Percentiles rank a stretch among this genome's conserved stretches.
These are phyloP conservation scores for Empis livida DNA, from an alignment of 2,888 invertebrate species.

Conservation along the genomic window DNA sequence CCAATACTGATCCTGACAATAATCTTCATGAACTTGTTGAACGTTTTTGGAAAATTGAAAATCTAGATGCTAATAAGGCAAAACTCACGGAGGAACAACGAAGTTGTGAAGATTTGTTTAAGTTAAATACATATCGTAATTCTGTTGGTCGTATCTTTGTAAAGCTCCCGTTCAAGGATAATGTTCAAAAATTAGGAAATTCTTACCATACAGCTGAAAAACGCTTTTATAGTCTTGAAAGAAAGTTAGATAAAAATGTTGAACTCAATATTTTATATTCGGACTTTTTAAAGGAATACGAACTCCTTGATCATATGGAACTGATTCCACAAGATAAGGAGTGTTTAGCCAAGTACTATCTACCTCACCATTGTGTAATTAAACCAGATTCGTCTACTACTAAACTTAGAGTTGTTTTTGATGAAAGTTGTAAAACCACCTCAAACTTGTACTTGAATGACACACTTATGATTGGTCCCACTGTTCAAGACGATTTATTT, in stretches of 20 bases:
- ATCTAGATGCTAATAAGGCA: conserved; percentile 5
- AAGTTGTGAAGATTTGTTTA: conserved; percentile 8
- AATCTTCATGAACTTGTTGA: neutral
- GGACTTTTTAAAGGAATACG: conserved; percentile 13
- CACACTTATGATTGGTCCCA: conserved; percentile 5
- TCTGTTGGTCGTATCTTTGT: conserved; percentile 7
- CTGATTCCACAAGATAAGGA: neutral
- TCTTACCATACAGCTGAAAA: neutral
- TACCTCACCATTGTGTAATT: conserved; percentile 13
- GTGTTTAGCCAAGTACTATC: conserved; percentile 4
- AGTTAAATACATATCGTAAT: conserved; percentile 3
- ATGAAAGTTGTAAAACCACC: conserved; percentile 6
- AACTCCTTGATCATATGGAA: conserved; percentile 12
- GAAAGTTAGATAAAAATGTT: neutral
- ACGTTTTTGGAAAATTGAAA: conserved; percentile 11
- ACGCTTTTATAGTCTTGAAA: neutral
- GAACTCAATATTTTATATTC: conserved; percentile 10
- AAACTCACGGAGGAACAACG: conserved; percentile 5
- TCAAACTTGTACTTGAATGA: conserved; percentile 4
- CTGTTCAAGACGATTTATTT: conserved; percentile 7
- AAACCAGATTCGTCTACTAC: conserved; percentile 3
- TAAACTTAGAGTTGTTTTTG: conserved; percentile 4
- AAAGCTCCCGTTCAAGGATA: conserved; percentile 5
- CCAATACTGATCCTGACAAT: neutral
- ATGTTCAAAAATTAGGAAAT: neutral